Evolutionary conservation across 2,888 invertebrate genomes (phyloP), one percentile per base, ranked within the genome.

Genomic region (Ptychoptera albimana): DNA sequence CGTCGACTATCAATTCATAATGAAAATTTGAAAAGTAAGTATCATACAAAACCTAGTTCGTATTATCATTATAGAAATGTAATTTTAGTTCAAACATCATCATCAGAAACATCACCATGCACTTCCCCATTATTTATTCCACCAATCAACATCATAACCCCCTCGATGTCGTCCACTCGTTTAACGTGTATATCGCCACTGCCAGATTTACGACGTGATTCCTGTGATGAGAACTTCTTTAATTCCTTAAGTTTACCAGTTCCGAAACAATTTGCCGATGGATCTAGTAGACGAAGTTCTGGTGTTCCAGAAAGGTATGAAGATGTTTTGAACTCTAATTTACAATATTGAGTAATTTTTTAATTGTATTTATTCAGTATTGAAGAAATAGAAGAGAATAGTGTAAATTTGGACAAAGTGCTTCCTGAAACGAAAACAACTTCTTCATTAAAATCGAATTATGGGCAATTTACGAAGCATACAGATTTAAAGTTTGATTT

Each of bases 241-340:
- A 57, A 58, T 51, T 52, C 58, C 37, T 57, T 65, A 13, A 65
- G 54, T 47, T 65, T 86, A 49, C 86, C 86, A 1, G 84, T 77
- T 38, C 88, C 88, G 8, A 74, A 77, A 30, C 82, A 82, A 54
- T 88, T 88, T 61, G 87, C 87, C 2, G 87, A 87, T 56, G 78
- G 79, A 49, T 77, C 79, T 50, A 80, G 83, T 50, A 71, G 84
- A 36, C 73, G 84, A 11, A 76, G 79, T 9, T 73, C 73, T 12
- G 79, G 65, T 4, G 62, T 64, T 7, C 62, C 60, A 1, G 48
- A 50, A 41, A 49, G 23, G 23, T 23, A 23, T 5, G 23, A 23
- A 23, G 7, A 23, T 23, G 23, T 7, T 23, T 23, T 23, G 50
- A 47, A 46, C n/a, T 23, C 7, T 23, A 23, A 23, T 23, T 23